Evolutionary conservation across 2,797 vertebrate species (phyloP).

Genomic region (Glossophaga mutica): DNA sequence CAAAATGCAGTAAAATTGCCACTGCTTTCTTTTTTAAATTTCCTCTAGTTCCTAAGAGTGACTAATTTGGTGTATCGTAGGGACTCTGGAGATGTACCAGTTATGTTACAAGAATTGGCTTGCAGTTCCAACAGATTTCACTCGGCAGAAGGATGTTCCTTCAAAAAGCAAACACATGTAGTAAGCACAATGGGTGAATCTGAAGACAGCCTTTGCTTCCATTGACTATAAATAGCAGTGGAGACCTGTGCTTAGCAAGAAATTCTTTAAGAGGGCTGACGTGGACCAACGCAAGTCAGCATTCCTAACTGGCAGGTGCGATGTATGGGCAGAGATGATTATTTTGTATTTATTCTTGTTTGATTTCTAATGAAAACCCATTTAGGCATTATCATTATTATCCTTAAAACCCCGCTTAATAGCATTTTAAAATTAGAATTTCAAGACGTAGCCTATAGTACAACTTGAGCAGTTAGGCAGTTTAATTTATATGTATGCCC

Average conservation of each 20-base stretch:
- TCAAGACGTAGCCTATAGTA: background rate
- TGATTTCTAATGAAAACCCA: background rate
- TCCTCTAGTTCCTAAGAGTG: background rate
- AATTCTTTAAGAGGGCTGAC: background rate
- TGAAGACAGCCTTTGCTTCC: background rate
- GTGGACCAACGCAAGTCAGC: background rate
- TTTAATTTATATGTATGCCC: background rate
- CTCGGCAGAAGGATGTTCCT: background rate
- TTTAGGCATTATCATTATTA: background rate
- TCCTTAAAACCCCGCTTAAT: background rate
- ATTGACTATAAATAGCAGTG: background rate
- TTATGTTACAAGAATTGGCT: background rate
- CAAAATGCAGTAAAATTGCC: conserved; percentile 66
- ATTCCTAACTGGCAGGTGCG: background rate
- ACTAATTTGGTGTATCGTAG: background rate
- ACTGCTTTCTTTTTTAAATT: conserved; percentile 4
- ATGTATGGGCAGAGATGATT: background rate
- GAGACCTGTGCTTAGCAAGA: background rate
- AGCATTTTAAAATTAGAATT: background rate
- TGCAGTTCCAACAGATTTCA: background rate
- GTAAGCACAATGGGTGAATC: background rate
- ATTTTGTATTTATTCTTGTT: background rate
- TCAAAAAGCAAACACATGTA: background rate
- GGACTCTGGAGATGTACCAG: background rate
- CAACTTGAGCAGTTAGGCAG: background rate